phyloP scores from a whole-genome alignment of 2,888 invertebrate genomes.

The Ramazzottius varieornatus region DNA sequence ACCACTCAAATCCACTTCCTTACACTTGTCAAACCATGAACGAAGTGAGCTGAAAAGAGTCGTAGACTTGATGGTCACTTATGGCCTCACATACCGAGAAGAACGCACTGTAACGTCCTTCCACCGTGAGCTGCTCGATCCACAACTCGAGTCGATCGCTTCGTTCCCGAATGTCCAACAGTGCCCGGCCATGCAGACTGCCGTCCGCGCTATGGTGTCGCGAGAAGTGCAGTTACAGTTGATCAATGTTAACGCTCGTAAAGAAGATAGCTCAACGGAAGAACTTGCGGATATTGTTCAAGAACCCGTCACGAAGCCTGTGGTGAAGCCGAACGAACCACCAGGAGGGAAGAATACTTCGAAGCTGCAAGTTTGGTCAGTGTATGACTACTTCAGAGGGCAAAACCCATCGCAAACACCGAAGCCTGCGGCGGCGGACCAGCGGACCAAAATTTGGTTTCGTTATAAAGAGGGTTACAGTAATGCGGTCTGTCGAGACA shows the following conservation, averaged over 20 bases:
- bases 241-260: not conserved
- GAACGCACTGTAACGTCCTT: slow-evolving; percentile 46
- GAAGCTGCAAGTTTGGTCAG: not conserved
- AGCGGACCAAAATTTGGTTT: not conserved
- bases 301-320: not conserved
- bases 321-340: not conserved
- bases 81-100: slow-evolving; percentile 58
- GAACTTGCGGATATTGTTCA: not conserved
- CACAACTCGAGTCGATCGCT: slow-evolving; percentile 22
- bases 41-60: slow-evolving; percentile 39
- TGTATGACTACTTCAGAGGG: not conserved
- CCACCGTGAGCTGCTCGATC: slow-evolving; percentile 45
- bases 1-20: not conserved
- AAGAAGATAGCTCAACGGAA: not conserved
- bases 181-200: not conserved
- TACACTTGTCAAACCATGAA: slow-evolving; percentile 38
- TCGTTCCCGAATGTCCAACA: not conserved
- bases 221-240: not conserved
- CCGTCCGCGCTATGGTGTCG: not conserved
- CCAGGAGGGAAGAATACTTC: too few relatives aligned
- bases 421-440: not conserved
- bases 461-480: not conserved
- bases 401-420: not conserved
- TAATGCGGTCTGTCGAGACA: not conserved
- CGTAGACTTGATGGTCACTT: slow-evolving; percentile 58